A percentile compares a stretch with the other conserved stretches of the same genome.
These are phyloP conservation scores for Oedothorax gibbosus DNA, from an alignment of 1,140 invertebrate genomes.

Conservation along the genomic window DNA sequence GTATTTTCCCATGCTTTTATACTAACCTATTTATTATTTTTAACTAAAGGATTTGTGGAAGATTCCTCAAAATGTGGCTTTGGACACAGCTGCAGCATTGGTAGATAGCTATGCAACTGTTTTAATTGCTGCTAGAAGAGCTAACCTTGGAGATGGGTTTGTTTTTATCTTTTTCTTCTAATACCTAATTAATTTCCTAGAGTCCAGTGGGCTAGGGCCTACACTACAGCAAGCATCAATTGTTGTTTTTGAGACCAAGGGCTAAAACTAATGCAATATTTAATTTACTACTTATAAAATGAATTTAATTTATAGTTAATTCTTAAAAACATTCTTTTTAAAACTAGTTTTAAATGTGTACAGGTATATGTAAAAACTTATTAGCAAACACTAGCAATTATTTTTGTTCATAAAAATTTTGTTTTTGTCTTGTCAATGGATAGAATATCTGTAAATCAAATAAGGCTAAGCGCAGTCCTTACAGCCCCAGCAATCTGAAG, in stretches of 20 bases:
- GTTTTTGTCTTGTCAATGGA: too few relatives aligned
- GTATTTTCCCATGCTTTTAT: background rate
- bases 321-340: background rate
- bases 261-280: too few relatives aligned
- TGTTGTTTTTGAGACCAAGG: too few relatives aligned
- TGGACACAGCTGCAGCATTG: conserved; percentile 71
- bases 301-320: too few relatives aligned
- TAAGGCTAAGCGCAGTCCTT: too few relatives aligned
- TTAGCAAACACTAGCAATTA: background rate
- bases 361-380: background rate
- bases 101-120: conserved; percentile 74
- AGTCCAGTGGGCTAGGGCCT: too few relatives aligned
- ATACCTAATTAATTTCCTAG: background rate
- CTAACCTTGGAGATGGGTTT: conserved; percentile 66
- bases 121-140: conserved; percentile 72
- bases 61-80: conserved; percentile 70
- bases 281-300: too few relatives aligned
- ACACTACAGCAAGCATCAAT: too few relatives aligned
- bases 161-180: background rate
- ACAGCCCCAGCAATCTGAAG: too few relatives aligned
- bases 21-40: conserved; percentile 63
- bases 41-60: conserved; percentile 73
- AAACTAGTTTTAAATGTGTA: background rate
- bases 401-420: too few relatives aligned
- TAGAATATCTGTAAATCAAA: too few relatives aligned